Evolutionary conservation across 1,140 invertebrate species (phyloP), one percentile per base, ranked within the genome.

Genomic region (Acyrthosiphon pisum): DNA sequence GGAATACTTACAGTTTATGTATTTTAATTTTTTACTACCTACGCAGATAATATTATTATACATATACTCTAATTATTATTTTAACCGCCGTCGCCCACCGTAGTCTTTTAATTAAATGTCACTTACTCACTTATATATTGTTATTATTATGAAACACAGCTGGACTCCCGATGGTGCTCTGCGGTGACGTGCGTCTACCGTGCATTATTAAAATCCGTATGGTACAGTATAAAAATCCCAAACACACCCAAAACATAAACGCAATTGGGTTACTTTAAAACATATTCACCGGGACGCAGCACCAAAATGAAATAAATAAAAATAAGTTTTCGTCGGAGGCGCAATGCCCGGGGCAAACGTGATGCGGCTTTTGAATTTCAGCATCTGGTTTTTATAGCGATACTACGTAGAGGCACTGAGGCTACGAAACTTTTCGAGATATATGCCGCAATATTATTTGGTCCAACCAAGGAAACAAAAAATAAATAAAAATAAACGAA

Each of bases 371-470:
- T 76, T 76, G 60, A 76, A n/a, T 76, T 76, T 76, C 30, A 76
- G 60, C 60, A 76, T 76, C 11, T 76, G 60, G 60, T 76, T 76
- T 76, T 76, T 76, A 76, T 76, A n/a, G n/a, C 60, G 60, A n/a
- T 76, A 68, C 50, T 11, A 9, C 56, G 11, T 68, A 68, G 30
- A 76, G n/a, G n/a, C 18, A n/a, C 60, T 76, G n/a, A 76, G 60
- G n/a, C 6, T n/a, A 76, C 14, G 11, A 3, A 35, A 35, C 30
- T 76, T 76, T 76, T n/a, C 30, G 4, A 76, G n/a, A 76, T 76
- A 35, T 76, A 76, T 76, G 11, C 60, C 6, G 30, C n/a, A 76
- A 76, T n/a, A n/a, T 76, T 18, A n/a, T 76, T 11, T 18, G n/a
- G 60, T 76, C 23, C n/a, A 1, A n/a, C n/a, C 30, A 76, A 76